phyloP scores from a whole-genome alignment of 2,797 vertebrate genomes.

The Sebastes paucispinis region DNA sequence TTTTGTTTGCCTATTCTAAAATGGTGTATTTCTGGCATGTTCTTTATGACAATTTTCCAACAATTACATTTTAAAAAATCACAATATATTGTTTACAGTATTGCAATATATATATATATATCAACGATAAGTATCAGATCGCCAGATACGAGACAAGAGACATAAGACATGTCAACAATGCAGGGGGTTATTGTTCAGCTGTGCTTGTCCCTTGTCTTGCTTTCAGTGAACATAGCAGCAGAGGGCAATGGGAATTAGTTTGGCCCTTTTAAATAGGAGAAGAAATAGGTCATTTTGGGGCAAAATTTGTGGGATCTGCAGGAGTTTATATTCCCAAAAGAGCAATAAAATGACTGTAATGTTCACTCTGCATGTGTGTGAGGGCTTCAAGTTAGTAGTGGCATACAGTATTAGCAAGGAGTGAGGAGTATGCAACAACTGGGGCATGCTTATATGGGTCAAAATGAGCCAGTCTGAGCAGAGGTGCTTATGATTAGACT shows the following conservation, averaged over 20 bases:
- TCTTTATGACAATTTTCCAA: too few species aligned
- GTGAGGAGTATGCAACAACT: constrained; percentile 36
- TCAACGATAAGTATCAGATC: too few species aligned
- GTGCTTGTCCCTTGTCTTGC: constrained; percentile 23
- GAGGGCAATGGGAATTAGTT: constrained; percentile 47
- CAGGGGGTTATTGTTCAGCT: constrained; percentile 36
- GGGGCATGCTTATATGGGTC: constrained; percentile 70
- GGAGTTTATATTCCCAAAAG: not conserved
- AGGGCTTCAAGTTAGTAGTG: not conserved
- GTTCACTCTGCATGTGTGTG: not conserved
- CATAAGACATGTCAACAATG: not conserved
- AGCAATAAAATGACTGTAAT: not conserved
- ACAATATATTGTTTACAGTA: too few species aligned
- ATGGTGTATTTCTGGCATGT: too few species aligned
- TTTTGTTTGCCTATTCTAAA: too few species aligned
- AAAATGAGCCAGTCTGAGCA: constrained; percentile 22
- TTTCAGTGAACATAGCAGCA: constrained; percentile 32
- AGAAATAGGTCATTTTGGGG: constrained; percentile 72
- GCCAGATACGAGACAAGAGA: too few species aligned
- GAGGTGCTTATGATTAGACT: not conserved
- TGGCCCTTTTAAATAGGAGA: constrained; percentile 78
- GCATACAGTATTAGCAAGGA: not conserved
- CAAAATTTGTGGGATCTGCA: constrained; percentile 4
- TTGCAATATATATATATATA: too few species aligned
- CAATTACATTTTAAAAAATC: too few species aligned